These are phyloP conservation scores for Pangasius macronema DNA, from an alignment of 2,797 vertebrate species.

Conservation along the genomic window DNA sequence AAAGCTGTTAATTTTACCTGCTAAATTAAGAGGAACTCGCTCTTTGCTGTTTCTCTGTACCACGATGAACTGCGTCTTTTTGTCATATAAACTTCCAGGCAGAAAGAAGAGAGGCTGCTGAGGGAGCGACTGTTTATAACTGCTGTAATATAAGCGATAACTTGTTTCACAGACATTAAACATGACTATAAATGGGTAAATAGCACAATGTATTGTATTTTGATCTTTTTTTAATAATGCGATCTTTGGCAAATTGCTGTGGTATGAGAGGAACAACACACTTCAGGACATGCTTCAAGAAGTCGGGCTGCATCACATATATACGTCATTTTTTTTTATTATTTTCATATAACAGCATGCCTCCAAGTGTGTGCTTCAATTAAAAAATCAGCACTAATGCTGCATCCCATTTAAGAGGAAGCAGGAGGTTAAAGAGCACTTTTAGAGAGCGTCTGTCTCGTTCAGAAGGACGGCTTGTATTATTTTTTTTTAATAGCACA, in stretches of 20 bases:
- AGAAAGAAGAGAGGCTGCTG: not conserved
- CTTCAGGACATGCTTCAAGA: not conserved
- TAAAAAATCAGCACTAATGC: not conserved
- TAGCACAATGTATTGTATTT: not conserved
- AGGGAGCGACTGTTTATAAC: not conserved
- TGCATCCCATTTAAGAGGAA: not conserved
- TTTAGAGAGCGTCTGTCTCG: conserved; percentile 1
- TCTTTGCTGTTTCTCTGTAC: not conserved
- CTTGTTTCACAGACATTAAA: not conserved
- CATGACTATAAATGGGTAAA: not conserved
- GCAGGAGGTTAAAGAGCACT: conserved; percentile 9
- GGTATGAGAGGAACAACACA: not conserved
- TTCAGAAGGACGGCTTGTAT: not conserved
- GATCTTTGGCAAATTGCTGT: not conserved
- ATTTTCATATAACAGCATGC: not conserved
- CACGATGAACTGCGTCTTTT: not conserved
- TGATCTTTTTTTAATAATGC: not conserved
- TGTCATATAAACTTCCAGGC: not conserved
- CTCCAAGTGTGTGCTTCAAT: not conserved
- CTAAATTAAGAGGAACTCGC: not conserved
- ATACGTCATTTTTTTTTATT: not conserved
- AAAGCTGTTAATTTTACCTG: not conserved
- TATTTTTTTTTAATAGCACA: not conserved
- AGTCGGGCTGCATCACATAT: not conserved
- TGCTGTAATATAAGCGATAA: no score